Percentiles rank a stretch among this genome's conserved stretches.
These are phyloP conservation scores for Symphodus melops DNA, from an alignment of 2,113 vertebrate species.

Conservation along the genomic window DNA sequence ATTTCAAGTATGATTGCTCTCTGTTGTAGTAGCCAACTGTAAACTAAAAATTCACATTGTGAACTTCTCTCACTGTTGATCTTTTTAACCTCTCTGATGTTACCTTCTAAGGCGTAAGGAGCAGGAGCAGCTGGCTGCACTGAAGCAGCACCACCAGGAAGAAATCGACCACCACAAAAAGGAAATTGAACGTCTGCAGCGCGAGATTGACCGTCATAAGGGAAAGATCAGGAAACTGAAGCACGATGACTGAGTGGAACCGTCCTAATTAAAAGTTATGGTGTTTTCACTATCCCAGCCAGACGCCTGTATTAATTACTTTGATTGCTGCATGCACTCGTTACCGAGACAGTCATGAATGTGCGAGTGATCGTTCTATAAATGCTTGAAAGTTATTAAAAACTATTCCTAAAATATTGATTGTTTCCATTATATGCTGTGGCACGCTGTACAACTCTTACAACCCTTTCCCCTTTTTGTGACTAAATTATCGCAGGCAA, in stretches of 20 bases:
- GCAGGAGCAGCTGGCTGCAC: conserved; percentile 83
- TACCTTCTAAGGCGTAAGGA: conserved; percentile 81
- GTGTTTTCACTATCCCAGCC: neutral
- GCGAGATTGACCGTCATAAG: conserved; percentile 92
- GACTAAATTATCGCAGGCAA: neutral
- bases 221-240: conserved; percentile 88
- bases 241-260: conserved; percentile 74
- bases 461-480: neutral
- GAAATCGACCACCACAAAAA: conserved; percentile 89
- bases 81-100: neutral
- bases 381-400: conserved; percentile 65
- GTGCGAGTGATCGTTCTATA: conserved; percentile 44
- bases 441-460: conserved; percentile 5
- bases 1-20: conserved; percentile 86
- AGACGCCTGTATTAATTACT: neutral
- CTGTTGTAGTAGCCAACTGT: neutral
- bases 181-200: conserved; percentile 91
- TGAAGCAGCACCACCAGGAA: conserved; percentile 90
- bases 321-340: conserved; percentile 33
- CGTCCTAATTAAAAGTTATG: neutral
- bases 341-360: conserved; percentile 18
- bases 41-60: neutral
- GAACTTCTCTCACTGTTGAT: neutral
- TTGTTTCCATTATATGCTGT: conserved; percentile 45
- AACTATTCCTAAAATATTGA: conserved; percentile 26